Evolutionary conservation across 1,140 invertebrate genomes (phyloP).

Genomic region (Gryllus bimaculatus): DNA sequence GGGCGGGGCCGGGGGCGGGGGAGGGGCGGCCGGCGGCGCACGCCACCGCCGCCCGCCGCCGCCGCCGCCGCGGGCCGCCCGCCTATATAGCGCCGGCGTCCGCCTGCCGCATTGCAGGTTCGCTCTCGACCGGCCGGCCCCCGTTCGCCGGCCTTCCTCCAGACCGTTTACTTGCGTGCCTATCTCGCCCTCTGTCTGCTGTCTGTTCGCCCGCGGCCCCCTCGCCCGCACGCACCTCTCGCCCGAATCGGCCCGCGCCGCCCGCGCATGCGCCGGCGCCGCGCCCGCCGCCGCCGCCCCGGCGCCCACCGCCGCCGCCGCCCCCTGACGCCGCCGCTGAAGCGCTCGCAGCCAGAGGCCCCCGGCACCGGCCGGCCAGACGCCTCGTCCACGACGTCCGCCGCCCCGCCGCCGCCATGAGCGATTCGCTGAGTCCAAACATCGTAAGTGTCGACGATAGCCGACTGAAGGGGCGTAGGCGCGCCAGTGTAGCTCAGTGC

Average conservation of each 20-base stretch:
- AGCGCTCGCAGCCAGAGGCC: too few species aligned
- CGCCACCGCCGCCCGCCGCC: not conserved
- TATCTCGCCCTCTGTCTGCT: not conserved
- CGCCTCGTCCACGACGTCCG: not conserved
- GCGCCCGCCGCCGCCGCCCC: not conserved
- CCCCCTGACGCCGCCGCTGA: not conserved
- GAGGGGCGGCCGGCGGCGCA: constrained; percentile 2
- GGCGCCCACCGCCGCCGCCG: not conserved
- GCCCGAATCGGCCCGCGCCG: too few species aligned
- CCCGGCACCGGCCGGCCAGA: too few species aligned
- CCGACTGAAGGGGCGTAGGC: not conserved
- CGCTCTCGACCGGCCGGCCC: not conserved
- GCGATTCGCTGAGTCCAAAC: constrained; percentile 15
- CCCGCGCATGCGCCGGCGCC: too few species aligned
- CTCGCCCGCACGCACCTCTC: not conserved
- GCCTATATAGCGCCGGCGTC: not conserved
- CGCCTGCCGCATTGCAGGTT: not conserved
- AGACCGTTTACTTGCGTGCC: not conserved
- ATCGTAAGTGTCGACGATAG: constrained; percentile 10
- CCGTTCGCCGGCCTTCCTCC: not conserved
- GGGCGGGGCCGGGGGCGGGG: not conserved
- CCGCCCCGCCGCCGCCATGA: constrained; percentile 9
- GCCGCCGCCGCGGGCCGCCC: constrained; percentile 7
- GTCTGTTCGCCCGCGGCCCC: not conserved
- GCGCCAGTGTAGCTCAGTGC: not conserved